These are phyloP conservation scores for Phrynosoma platyrhinos DNA, from an alignment of 2,113 vertebrate species.

Conservation along the genomic window DNA sequence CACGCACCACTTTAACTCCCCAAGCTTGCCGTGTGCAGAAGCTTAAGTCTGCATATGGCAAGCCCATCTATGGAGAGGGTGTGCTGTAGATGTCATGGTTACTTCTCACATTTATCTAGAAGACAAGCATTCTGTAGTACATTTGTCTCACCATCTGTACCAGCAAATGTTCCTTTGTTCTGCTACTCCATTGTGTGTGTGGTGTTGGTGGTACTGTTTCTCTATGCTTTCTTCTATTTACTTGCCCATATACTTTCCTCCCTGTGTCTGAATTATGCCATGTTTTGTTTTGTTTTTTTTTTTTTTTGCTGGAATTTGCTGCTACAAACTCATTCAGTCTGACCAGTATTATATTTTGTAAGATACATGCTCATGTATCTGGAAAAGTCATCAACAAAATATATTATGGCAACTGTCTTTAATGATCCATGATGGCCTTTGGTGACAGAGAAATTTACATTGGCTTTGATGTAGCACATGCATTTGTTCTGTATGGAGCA, in stretches of 20 bases:
- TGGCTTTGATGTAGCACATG: not conserved
- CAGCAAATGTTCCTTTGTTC: not conserved
- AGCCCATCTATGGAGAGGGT: too few species aligned
- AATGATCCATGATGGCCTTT: too few species aligned
- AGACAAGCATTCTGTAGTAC: not conserved
- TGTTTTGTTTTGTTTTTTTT: not conserved
- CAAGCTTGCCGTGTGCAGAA: too few species aligned
- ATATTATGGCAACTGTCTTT: not conserved
- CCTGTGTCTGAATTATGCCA: not conserved
- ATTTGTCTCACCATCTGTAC: not conserved
- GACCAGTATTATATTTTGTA: not conserved
- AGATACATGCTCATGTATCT: not conserved
- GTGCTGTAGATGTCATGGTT: not conserved
- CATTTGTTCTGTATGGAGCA: not conserved
- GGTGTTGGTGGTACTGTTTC: not conserved
- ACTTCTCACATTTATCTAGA: not conserved
- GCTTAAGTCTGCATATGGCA: too few species aligned
- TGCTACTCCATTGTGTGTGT: not conserved
- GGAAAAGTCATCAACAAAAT: not conserved
- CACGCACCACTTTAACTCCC: too few species aligned
- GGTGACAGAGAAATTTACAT: not conserved
- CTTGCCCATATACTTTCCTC: not conserved
- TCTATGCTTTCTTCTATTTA: not conserved
- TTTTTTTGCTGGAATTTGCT: too few species aligned
- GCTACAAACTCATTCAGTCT: not conserved